phyloP scores from a whole-genome alignment of 2,113 vertebrate species.

The Scophthalmus maximus region DNA sequence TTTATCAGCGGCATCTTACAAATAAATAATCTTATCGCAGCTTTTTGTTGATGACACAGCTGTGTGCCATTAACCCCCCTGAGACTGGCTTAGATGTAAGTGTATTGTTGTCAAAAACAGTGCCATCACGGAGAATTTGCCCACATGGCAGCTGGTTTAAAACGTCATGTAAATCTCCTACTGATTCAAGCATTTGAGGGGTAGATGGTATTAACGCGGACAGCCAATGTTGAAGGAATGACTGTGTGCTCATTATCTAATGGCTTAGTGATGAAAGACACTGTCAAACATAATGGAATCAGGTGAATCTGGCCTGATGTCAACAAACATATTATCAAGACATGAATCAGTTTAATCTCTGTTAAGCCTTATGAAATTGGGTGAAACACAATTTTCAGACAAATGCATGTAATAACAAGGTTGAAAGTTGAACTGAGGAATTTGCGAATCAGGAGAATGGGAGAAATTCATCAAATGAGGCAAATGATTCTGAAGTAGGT shows the following conservation, averaged over 20 bases:
- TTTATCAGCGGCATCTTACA: constrained; percentile 2
- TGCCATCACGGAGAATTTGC: not conserved
- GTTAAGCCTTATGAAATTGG: not conserved
- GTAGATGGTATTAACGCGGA: constrained; percentile 28
- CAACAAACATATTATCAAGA: not conserved
- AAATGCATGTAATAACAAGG: constrained; percentile 7
- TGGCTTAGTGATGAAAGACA: not conserved
- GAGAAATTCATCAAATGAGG: constrained; percentile 1
- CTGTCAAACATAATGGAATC: constrained; percentile 10
- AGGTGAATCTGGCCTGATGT: constrained; percentile 42
- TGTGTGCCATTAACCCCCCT: constrained; percentile 9
- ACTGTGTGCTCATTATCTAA: constrained; percentile 21
- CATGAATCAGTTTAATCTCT: not conserved
- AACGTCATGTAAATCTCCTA: not conserved
- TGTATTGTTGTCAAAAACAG: not conserved
- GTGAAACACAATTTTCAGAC: not conserved
- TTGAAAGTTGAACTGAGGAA: not conserved
- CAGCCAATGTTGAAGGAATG: constrained; percentile 36
- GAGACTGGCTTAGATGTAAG: not conserved
- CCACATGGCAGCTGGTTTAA: not conserved
- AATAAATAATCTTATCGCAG: not conserved
- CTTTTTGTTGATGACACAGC: constrained; percentile 7
- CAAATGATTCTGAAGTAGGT: not conserved
- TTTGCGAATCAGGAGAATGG: not conserved
- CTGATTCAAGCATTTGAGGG: not conserved